Evolutionary conservation across 2,888 invertebrate genomes (phyloP), one percentile per base, ranked within the genome.

Genomic region (Diaprepes abbreviatus): DNA sequence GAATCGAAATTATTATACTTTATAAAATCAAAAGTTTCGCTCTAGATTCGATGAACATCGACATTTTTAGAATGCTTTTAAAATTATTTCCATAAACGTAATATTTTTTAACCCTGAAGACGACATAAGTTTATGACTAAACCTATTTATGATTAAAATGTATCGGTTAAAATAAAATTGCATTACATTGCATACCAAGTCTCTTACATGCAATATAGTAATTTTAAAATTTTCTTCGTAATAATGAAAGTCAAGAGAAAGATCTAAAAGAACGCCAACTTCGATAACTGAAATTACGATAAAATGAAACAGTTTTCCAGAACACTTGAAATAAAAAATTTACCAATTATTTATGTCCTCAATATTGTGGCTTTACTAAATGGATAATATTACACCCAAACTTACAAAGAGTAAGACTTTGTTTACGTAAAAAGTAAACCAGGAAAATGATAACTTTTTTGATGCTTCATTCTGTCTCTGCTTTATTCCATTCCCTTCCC

Each of bases 11-110:
- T 55, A n/a, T 58, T 35, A 14, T 64, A 38, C 14, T 69, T 57
- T n/a, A 33, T 21, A 38, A 77, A 73, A 38, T 74, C 68, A 10
- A 28, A 33, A 4, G 67, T 60, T 40, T 40, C 28, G 6, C 60
- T 73, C 82, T 82, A 82, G 28, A 57, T 59, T 10, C 77, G 81
- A 38, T 76, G 66, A 9, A 81, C 21, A 0, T 72, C 21, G n/a
- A 10, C 1, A 3, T 62, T 35, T 58, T 70, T 60, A 2, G n/a
- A n/a, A 14, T 75, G 74, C 6, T 73, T 73, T 70, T 78, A 80
- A 50, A n/a, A n/a, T n/a, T n/a, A n/a, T n/a, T n/a, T n/a, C n/a
- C n/a, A n/a, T n/a, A n/a, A n/a, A n/a, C n/a, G n/a, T n/a, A n/a
- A n/a, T n/a, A n/a, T n/a, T n/a, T n/a, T n/a, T n/a, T n/a, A n/a